Evolutionary conservation across 2,797 vertebrate species (phyloP).

Genomic region (Antrozous pallidus): DNA sequence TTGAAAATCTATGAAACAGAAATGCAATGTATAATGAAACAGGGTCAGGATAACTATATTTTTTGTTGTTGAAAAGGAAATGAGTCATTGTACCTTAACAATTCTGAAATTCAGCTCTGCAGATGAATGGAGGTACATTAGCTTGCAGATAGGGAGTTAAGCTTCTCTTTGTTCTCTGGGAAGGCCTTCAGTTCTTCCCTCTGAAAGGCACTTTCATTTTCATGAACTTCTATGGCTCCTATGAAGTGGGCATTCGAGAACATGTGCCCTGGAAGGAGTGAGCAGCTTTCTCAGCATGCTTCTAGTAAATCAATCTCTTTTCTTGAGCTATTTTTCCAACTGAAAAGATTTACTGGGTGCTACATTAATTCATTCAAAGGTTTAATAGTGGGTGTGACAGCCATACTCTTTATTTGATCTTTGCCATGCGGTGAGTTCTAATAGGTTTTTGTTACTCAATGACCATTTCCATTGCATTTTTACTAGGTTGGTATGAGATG

Average conservation of each 20-base stretch:
- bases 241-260: neutral
- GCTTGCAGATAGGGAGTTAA: too few relatives aligned
- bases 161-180: neutral
- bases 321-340: neutral
- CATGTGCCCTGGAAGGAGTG: neutral
- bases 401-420: neutral
- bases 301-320: neutral
- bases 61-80: neutral
- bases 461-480: neutral
- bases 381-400: neutral
- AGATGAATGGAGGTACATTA: neutral
- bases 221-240: neutral
- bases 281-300: neutral
- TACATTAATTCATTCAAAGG: neutral
- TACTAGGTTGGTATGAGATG: neutral
- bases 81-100: neutral
- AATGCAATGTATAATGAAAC: neutral
- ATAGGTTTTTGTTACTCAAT: neutral
- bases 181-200: neutral
- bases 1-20: neutral
- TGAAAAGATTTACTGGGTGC: constrained; percentile 3
- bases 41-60: neutral
- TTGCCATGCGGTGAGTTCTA: neutral
- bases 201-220: neutral
- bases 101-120: neutral